These are phyloP conservation scores for Podarcis lilfordi DNA, from an alignment of 2,797 vertebrate species.

Conservation along the genomic window DNA sequence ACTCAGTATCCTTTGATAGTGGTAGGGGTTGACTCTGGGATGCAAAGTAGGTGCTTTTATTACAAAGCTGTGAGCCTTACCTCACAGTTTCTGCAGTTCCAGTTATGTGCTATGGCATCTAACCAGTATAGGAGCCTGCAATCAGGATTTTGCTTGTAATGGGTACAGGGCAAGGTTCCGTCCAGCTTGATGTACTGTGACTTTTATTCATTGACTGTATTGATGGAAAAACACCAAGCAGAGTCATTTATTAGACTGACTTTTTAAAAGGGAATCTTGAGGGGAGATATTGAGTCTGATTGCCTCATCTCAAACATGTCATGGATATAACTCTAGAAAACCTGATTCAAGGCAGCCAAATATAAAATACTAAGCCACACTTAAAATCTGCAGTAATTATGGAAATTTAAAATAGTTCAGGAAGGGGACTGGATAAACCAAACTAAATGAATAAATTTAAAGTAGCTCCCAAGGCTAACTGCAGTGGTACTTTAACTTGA, in stretches of 20 bases:
- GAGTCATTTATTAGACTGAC: background rate
- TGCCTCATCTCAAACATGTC: background rate
- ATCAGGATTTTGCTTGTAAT: background rate
- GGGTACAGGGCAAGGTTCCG: background rate
- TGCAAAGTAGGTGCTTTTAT: background rate
- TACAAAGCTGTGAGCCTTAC: background rate
- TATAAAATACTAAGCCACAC: background rate
- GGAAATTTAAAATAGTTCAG: background rate
- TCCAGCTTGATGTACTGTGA: background rate
- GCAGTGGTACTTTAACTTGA: background rate
- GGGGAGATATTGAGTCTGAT: background rate
- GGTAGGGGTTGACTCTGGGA: background rate
- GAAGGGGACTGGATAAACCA: background rate
- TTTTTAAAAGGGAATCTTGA: background rate
- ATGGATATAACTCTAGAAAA: background rate
- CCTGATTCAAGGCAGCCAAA: background rate
- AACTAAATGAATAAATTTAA: background rate
- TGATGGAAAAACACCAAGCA: background rate
- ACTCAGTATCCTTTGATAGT: background rate
- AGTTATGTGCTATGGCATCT: background rate
- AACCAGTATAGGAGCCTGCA: background rate
- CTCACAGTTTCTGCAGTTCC: background rate
- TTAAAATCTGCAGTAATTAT: background rate
- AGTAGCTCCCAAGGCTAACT: background rate
- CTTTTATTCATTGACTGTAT: background rate